Evolutionary conservation across 2,888 invertebrate species (phyloP), one percentile per base, ranked within the genome.

Genomic region (Synanthedon vespiformis): DNA sequence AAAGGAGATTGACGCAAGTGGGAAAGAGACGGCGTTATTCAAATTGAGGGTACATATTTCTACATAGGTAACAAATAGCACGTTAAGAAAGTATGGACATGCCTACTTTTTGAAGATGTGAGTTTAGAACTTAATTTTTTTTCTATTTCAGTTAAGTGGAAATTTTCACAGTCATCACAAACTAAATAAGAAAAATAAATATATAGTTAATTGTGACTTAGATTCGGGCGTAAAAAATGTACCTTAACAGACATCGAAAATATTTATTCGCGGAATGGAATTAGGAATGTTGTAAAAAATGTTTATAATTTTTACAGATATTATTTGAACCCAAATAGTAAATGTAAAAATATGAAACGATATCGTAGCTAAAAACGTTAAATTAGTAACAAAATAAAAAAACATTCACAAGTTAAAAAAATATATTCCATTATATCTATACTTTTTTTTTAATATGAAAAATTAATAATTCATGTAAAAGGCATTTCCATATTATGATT

Each of bases 21-120:
- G 49, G 72, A 86, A 63, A 57, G 84, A 77, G 87, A 85, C 56
- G 60, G 68, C 67, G 70, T 77, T 80, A 86, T 85, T 86, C 80
- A 87, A 86, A 87, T 85, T 84, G 85, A 86, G 85, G 85, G 80
- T 86, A 86, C 86, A 86, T 85, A 87, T 82, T 86, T 86, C 84
- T 86, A 87, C 86, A 84, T 86, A 86, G 84, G 80, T 81, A 83
- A 85, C 83, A 82, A 87, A 86, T 83, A 86, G 85, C 82, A 77
- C 68, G 82, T 74, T 76, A 77, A 76, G 80, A 77, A 74, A 78
- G 71, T 73, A 68, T 84, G 86, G 86, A 87, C 69, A 78, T 72
- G 72, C 73, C 34, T 34, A 34, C 8, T 34, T 10, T 34, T 34
- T 10, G 34, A 34, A 10, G 34, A 6, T 34, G 8, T 10, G 34